Percentiles rank a stretch among this genome's conserved stretches.
Conservation (phyloP, 2,888 invertebrate species). For the Trilocha varians region DNA sequence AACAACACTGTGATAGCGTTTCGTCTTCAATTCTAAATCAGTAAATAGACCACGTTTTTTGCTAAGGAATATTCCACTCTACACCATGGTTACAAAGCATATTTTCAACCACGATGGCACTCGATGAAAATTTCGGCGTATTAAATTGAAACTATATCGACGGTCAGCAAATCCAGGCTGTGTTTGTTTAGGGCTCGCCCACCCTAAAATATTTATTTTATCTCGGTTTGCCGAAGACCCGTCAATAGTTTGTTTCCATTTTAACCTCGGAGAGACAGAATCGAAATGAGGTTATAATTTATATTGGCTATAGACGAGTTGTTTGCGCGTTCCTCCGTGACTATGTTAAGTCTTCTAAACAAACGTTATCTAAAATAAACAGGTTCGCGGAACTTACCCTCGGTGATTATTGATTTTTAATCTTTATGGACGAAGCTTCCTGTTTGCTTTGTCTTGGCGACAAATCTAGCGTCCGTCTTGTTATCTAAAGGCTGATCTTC, state of each 20-base stretch:
- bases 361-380: conserved; percentile 62
- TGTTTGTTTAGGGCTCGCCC: conserved; percentile 72
- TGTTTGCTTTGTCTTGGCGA: conserved; percentile 39
- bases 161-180: conserved; percentile 70
- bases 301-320: conserved; percentile 49
- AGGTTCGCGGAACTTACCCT: conserved; percentile 58
- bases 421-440: conserved; percentile 38
- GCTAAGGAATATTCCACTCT: conserved; percentile 21
- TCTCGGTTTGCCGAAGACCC: conserved; percentile 71
- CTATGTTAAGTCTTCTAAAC: conserved; percentile 59
- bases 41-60: conserved; percentile 19
- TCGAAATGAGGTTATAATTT: conserved; percentile 63
- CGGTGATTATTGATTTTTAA: conserved; percentile 50
- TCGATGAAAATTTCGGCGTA: conserved; percentile 66
- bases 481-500: conserved; percentile 3
- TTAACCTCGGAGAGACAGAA: conserved; percentile 59
- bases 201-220: conserved; percentile 74
- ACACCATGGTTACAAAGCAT: conserved; percentile 25
- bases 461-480: conserved; percentile 12
- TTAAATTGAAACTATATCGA: conserved; percentile 72
- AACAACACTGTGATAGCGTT: conserved; percentile 42
- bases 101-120: conserved; percentile 28
- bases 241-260: conserved; percentile 69
- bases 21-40: conserved; percentile 25
- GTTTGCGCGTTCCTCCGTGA: conserved; percentile 48